Evolutionary conservation across 2,113 vertebrate species (phyloP).

Genomic region (Labeo rohita): DNA sequence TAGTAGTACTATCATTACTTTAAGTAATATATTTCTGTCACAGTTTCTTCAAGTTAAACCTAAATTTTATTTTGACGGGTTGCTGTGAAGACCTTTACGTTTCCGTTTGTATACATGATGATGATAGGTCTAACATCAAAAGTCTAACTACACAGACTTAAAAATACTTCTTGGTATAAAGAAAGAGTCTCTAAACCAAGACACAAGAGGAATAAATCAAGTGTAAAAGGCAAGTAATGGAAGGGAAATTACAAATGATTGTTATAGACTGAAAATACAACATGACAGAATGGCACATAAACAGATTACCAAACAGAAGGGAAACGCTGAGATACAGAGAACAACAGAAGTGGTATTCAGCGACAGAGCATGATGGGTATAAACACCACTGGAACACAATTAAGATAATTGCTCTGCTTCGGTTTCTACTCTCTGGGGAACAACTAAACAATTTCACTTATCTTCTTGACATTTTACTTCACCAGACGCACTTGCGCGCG

Average conservation of each 20-base stretch:
- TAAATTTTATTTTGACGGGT: too few species aligned
- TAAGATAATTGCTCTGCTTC: conserved; percentile 57
- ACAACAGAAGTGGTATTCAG: conserved; percentile 32
- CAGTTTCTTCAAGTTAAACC: too few species aligned
- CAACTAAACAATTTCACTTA: conserved; percentile 58
- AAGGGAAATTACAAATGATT: neutral
- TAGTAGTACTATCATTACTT: too few species aligned
- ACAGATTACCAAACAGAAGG: conserved; percentile 32
- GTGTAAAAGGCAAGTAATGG: neutral
- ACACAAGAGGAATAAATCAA: conserved; percentile 27
- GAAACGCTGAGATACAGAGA: conserved; percentile 57
- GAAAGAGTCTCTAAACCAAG: conserved; percentile 44
- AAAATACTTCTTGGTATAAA: conserved; percentile 9
- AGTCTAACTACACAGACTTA: neutral
- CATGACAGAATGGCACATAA: neutral
- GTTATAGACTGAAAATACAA: neutral
- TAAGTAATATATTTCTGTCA: too few species aligned
- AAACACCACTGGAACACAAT: conserved; percentile 53
- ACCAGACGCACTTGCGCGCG: conserved; percentile 16
- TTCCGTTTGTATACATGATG: too few species aligned
- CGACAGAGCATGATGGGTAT: conserved; percentile 21
- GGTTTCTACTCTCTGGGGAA: conserved; percentile 54
- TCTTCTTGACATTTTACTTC: conserved; percentile 66
- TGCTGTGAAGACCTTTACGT: too few species aligned
- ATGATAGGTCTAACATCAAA: neutral